A percentile compares a stretch with the other conserved stretches of the same genome.
phyloP scores from a whole-genome alignment of 1,140 invertebrate species.

The Proctacanthus coquilletti region DNA sequence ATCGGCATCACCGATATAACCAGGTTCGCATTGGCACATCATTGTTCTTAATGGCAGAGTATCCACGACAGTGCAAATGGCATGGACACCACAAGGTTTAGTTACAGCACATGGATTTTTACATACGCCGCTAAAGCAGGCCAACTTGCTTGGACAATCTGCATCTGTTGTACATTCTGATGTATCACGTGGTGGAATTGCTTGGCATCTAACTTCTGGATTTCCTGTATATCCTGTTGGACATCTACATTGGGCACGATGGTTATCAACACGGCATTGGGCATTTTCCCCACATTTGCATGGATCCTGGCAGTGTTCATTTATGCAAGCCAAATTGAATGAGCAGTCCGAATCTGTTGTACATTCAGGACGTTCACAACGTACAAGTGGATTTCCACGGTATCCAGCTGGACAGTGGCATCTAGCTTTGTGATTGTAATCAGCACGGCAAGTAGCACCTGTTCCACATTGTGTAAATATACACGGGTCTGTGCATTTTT shows the following conservation, averaged over 20 bases:
- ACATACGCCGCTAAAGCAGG: conserved; percentile 66
- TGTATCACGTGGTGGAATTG: conserved; percentile 35
- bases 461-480: conserved; percentile 62
- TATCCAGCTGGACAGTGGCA: conserved; percentile 65
- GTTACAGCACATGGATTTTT: conserved; percentile 65
- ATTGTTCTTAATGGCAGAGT: conserved; percentile 74
- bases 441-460: conserved; percentile 60
- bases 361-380: conserved; percentile 66
- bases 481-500: conserved; percentile 70
- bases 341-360: conserved; percentile 54
- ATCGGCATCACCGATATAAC: conserved; percentile 69
- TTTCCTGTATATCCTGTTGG: conserved; percentile 68
- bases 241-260: conserved; percentile 63
- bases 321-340: conserved; percentile 54
- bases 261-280: conserved; percentile 59
- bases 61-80: conserved; percentile 65
- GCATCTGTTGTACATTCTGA: conserved; percentile 64
- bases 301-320: conserved; percentile 60
- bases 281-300: conserved; percentile 57
- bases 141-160: conserved; percentile 69
- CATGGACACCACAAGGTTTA: conserved; percentile 64
- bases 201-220: conserved; percentile 47
- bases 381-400: conserved; percentile 55
- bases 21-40: conserved; percentile 67
- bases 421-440: conserved; percentile 53